These are phyloP conservation scores for Enteromius mattozi DNA, from an alignment of 2,797 vertebrate species.

Conservation along the genomic window DNA sequence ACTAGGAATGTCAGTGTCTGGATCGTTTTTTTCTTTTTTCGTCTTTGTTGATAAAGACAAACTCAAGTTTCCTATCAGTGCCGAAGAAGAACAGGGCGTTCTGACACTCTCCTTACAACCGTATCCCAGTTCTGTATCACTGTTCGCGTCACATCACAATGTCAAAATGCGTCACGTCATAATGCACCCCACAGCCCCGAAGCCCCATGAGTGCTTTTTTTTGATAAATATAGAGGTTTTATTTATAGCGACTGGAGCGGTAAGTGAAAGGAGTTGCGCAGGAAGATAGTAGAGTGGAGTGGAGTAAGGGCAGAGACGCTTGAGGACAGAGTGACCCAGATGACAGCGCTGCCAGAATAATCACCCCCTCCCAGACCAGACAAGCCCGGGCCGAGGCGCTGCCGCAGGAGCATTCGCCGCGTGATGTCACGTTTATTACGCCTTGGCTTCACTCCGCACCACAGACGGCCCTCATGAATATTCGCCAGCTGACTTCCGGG, in stretches of 20 bases:
- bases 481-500: constrained; percentile 52
- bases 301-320: constrained; percentile 39
- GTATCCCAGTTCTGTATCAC: constrained; percentile 23
- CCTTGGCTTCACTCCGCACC: constrained; percentile 30
- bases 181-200: constrained; percentile 20
- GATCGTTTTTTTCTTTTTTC: neutral
- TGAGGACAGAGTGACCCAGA: constrained; percentile 51
- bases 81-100: neutral
- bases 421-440: constrained; percentile 46
- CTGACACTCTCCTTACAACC: constrained; percentile 5
- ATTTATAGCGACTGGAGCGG: constrained; percentile 46
- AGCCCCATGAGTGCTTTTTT: constrained; percentile 45
- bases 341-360: constrained; percentile 53
- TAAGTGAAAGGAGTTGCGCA: constrained; percentile 24
- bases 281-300: constrained; percentile 9
- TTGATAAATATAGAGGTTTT: constrained; percentile 52
- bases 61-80: constrained; percentile 27
- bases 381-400: neutral
- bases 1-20: constrained; percentile 15
- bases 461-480: constrained; percentile 64
- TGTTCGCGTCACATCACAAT: constrained; percentile 24
- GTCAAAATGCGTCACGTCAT: constrained; percentile 17
- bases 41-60: constrained; percentile 32
- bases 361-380: constrained; percentile 15
- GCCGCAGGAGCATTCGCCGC: neutral